These are phyloP conservation scores for Ostrea edulis DNA, from an alignment of 1,140 invertebrate species.

Conservation along the genomic window DNA sequence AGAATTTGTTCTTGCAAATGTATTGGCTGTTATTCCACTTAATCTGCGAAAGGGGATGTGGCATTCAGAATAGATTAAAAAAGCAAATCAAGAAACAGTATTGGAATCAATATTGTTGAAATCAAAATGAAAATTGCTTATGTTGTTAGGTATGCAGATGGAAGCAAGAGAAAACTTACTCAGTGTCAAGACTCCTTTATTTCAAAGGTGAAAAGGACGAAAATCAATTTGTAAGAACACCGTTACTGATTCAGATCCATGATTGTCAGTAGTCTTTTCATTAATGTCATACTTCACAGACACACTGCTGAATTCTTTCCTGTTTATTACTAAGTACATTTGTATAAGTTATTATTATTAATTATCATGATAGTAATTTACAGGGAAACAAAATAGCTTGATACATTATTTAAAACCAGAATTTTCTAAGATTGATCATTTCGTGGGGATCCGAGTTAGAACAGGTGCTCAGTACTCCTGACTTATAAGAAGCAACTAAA, in stretches of 20 bases:
- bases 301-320: no score
- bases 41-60: no score
- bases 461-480: no score
- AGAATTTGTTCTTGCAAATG: slow-evolving; percentile 21
- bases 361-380: no score
- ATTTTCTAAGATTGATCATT: no score
- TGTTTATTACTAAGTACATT: no score
- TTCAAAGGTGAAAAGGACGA: neutral
- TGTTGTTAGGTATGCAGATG: slow-evolving; percentile 13
- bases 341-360: no score
- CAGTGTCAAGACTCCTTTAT: neutral
- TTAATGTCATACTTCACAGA: neutral
- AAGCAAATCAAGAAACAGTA: slow-evolving; percentile 3
- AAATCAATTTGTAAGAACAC: neutral
- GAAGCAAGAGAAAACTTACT: neutral
- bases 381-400: no score
- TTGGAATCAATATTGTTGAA: slow-evolving; percentile 35
- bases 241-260: neutral
- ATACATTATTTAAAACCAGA: no score
- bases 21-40: slow-evolving; percentile 19
- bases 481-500: no score
- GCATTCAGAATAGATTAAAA: slow-evolving; percentile 45
- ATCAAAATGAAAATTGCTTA: slow-evolving; percentile 42
- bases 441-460: no score
- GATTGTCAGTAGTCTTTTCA: neutral